Evolutionary conservation across 2,113 vertebrate genomes (phyloP).

Genomic region (Syngnathus typhle): DNA sequence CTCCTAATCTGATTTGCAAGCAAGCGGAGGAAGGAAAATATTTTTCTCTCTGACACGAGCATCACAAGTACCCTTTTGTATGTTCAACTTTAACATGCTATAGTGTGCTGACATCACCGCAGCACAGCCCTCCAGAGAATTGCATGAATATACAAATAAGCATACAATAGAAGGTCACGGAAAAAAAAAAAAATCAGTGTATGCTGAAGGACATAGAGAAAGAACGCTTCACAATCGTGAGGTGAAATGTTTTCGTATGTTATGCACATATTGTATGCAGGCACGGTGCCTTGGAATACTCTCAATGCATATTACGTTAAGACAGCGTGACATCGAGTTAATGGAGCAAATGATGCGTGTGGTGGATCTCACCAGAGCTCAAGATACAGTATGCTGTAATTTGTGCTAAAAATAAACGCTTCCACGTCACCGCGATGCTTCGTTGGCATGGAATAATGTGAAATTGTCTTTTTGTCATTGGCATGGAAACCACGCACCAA

Average conservation of each 20-base stretch:
- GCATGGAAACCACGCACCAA: not conserved
- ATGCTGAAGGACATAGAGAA: not conserved
- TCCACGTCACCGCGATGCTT: not conserved
- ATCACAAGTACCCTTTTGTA: slow-evolving; percentile 35
- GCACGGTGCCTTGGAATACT: not conserved
- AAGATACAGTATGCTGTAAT: not conserved
- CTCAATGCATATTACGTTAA: slow-evolving; percentile 14
- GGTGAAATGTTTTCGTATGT: not conserved
- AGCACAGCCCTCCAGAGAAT: slow-evolving; percentile 23
- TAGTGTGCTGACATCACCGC: slow-evolving; percentile 27
- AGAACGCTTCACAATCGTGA: not conserved
- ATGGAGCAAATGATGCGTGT: slow-evolving; percentile 11
- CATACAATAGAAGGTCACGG: not conserved
- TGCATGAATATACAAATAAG: not conserved
- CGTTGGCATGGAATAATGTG: not conserved
- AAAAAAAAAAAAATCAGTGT: not conserved
- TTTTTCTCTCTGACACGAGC: slow-evolving; percentile 30
- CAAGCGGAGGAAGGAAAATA: slow-evolving; percentile 15
- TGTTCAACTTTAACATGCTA: slow-evolving; percentile 38
- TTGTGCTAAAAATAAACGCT: not conserved
- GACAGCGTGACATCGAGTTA: slow-evolving; percentile 14
- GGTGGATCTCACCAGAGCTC: not conserved
- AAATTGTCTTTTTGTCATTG: not conserved
- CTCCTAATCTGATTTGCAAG: slow-evolving; percentile 30
- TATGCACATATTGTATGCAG: not conserved